A percentile compares a stretch with the other conserved stretches of the same genome.
phyloP scores from a whole-genome alignment of 2,888 invertebrate species.

The Acleris cristana region DNA sequence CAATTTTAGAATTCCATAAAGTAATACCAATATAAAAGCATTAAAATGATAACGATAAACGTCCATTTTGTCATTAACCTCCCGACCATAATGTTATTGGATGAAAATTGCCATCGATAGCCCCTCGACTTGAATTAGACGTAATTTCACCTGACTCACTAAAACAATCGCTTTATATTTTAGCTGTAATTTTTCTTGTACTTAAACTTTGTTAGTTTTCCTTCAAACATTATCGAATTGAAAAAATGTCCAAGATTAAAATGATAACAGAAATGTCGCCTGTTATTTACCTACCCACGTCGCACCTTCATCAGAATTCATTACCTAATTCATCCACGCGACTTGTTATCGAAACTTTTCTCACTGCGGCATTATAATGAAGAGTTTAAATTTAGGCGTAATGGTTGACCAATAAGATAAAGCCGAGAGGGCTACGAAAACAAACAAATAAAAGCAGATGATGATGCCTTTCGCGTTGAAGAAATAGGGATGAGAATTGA shows the following conservation, averaged over 20 bases:
- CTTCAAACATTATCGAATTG: neutral
- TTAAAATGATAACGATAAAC: conserved; percentile 21
- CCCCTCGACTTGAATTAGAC: conserved; percentile 19
- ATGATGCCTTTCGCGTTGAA: conserved; percentile 43
- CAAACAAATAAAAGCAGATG: conserved; percentile 48
- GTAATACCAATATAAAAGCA: conserved; percentile 26
- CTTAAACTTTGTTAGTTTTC: neutral
- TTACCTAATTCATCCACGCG: conserved; percentile 77
- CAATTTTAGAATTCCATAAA: conserved; percentile 20
- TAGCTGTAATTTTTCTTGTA: neutral
- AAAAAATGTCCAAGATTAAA: neutral
- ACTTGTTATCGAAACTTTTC: conserved; percentile 77
- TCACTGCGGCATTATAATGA: conserved; percentile 81
- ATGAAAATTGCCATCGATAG: conserved; percentile 33
- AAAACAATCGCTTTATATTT: neutral
- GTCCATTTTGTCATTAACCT: conserved; percentile 35
- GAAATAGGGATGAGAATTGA: conserved; percentile 52
- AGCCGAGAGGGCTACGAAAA: conserved; percentile 74
- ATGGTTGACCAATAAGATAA: conserved; percentile 84
- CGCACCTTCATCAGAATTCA: conserved; percentile 75
- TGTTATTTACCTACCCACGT: conserved; percentile 43
- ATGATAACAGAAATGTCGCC: conserved; percentile 8
- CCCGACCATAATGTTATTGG: conserved; percentile 30
- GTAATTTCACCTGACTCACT: conserved; percentile 23
- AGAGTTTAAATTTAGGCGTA: conserved; percentile 84